These are phyloP conservation scores for Fabriciana adippe DNA, from an alignment of 2,888 invertebrate genomes.

Conservation along the genomic window DNA sequence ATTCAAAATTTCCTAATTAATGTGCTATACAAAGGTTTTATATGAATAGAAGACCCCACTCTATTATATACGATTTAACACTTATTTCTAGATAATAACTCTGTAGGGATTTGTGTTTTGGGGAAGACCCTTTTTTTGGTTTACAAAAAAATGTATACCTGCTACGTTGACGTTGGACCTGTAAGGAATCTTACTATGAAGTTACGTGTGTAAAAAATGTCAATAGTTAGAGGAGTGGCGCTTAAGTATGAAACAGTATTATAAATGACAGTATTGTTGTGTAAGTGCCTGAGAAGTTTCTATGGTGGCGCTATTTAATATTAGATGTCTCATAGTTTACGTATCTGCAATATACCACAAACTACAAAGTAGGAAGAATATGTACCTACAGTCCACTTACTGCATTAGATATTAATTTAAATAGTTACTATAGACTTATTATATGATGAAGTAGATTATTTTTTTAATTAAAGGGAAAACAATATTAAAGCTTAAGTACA, in stretches of 20 bases:
- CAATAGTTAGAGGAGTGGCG: conserved; percentile 67
- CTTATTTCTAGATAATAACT: conserved; percentile 35
- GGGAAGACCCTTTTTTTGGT: conserved; percentile 59
- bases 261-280: conserved; percentile 30
- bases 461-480: too few relatives aligned
- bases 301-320: conserved; percentile 39
- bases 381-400: neutral
- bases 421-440: too few relatives aligned
- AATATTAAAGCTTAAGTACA: too few relatives aligned
- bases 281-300: conserved; percentile 30
- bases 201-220: conserved; percentile 62
- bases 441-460: too few relatives aligned
- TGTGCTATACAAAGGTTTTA: conserved; percentile 4
- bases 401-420: neutral
- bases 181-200: conserved; percentile 67
- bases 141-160: conserved; percentile 61
- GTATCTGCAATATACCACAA: conserved; percentile 49
- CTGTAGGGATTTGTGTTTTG: conserved; percentile 49
- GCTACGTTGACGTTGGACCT: conserved; percentile 54
- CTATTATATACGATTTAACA: conserved; percentile 38
- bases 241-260: conserved; percentile 60
- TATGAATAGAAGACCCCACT: conserved; percentile 16
- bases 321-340: conserved; percentile 44
- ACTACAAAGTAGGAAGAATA: neutral
- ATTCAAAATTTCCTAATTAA: conserved; percentile 5